These are phyloP conservation scores for Stenolophus ochropezus DNA, from an alignment of 2,888 invertebrate species.

Conservation along the genomic window DNA sequence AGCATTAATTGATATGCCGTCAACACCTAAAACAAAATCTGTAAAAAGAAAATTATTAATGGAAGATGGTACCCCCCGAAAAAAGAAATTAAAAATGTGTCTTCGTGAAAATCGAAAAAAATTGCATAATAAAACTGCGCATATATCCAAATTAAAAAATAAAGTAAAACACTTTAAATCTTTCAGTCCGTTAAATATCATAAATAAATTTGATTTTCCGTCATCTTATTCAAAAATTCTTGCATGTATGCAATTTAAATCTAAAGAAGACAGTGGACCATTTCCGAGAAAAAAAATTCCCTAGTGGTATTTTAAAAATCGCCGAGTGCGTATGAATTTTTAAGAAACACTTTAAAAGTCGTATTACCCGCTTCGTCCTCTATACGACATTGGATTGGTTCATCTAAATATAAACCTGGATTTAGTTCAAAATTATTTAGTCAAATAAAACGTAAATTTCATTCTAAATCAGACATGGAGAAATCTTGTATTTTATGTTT, in stretches of 20 bases:
- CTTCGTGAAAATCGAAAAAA: background rate
- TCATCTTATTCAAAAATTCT: background rate
- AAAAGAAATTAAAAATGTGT: background rate
- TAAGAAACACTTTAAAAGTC: background rate
- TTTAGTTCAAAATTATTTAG: slow-evolving; percentile 13
- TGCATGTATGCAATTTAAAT: background rate
- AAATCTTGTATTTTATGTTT: slow-evolving; percentile 41
- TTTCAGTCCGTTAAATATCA: no score
- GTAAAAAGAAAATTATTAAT: no score
- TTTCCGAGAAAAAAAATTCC: background rate
- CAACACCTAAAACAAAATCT: no score
- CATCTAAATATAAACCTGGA: slow-evolving; percentile 30
- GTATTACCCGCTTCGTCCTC: background rate
- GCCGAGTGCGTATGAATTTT: background rate
- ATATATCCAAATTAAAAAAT: background rate
- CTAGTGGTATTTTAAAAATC: background rate
- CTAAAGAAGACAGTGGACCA: background rate
- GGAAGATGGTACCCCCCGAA: background rate
- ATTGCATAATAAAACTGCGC: background rate
- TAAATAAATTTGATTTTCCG: background rate
- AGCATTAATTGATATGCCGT: no score
- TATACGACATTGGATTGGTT: slow-evolving; percentile 10
- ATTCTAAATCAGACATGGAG: background rate
- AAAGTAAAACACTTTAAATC: no score
- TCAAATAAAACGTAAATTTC: slow-evolving; percentile 19